phyloP scores from a whole-genome alignment of 92 coral and sea anemone genomes.

The Diadumene lineata region DNA sequence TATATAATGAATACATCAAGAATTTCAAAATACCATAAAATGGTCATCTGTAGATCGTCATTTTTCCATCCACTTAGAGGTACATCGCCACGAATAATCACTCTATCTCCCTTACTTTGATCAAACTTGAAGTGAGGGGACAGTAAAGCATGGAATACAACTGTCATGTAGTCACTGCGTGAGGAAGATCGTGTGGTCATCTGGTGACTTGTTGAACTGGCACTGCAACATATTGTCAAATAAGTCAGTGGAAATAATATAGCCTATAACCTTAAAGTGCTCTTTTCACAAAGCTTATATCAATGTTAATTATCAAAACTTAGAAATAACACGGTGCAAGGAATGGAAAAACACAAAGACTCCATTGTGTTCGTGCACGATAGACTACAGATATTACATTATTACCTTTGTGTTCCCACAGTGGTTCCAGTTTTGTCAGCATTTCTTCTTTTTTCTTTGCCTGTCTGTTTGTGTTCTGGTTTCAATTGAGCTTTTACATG shows the following conservation, averaged over 20 bases:
- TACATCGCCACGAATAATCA: conserved; percentile 44
- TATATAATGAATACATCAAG: neutral
- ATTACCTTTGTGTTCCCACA: neutral
- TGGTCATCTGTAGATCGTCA: conserved; percentile 36
- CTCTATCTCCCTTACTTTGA: conserved; percentile 20
- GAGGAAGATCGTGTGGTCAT: neutral
- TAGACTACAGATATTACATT: neutral
- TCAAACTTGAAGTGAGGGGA: conserved; percentile 62
- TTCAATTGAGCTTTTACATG: neutral
- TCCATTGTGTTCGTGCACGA: too few relatives aligned
- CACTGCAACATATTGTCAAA: too few relatives aligned
- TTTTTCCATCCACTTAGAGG: conserved; percentile 21
- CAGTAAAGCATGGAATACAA: conserved; percentile 59
- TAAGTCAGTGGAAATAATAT: too few relatives aligned
- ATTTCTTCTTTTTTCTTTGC: neutral
- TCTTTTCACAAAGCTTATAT: too few relatives aligned
- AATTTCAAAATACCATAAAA: neutral
- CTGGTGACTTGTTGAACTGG: neutral
- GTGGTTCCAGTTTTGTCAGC: neutral
- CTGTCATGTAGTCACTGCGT: conserved; percentile 19
- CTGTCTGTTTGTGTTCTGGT: neutral
- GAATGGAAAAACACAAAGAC: too few relatives aligned
- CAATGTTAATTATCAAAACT: too few relatives aligned
- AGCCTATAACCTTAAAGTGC: too few relatives aligned
- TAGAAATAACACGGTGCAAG: too few relatives aligned